Evolutionary conservation across 2,113 vertebrate genomes (phyloP), one percentile per base, ranked within the genome.

Genomic region (Ifrita kowaldi): DNA sequence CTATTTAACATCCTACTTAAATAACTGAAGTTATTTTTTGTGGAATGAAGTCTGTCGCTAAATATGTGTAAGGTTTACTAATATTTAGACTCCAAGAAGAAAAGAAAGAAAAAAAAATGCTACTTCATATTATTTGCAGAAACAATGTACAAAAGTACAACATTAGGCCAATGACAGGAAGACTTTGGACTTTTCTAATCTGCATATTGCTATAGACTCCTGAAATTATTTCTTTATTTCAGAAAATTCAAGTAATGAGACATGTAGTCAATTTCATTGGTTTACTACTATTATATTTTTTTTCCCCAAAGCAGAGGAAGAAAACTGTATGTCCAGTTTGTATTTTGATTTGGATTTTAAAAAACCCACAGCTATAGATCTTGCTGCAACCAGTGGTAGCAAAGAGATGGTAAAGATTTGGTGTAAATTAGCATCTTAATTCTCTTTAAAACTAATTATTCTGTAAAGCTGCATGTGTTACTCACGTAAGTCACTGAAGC

Each of bases 401-500:
- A 67, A 60, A 57, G 26, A 32, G 41, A 47, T 2, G 71, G 21
- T 16, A 42, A 84, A 86, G 20, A 76, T 49, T 37, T 74, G 21
- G 16, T 35, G 15, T 6, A 42, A 81, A 19, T 17, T 33, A 35
- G 13, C 18, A 26, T 57, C 46, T 57, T 57, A 39, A 55, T 41
- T 59, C 5, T 21, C 47, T 47, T 53, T 23, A 75, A 77, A 84
- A 28, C 5, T 2, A 41, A 50, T 39, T 57, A 27, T 69, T 46
- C 26, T 44, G n/a, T 64, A 7, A 75, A 35, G 10, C 5, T 17
- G 21, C 23, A 16, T 9, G 19, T 23, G 7, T 50, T 50, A 83
- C n/a, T 75, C 65, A 93, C 87, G 70, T 19, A 91, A 98, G 98
- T 99, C 97, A 98, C 98, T 95, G 96, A 99, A 98, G 92, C 97